Evolutionary conservation across 2,113 vertebrate genomes (phyloP).

Genomic region (Poecilia latipinna): DNA sequence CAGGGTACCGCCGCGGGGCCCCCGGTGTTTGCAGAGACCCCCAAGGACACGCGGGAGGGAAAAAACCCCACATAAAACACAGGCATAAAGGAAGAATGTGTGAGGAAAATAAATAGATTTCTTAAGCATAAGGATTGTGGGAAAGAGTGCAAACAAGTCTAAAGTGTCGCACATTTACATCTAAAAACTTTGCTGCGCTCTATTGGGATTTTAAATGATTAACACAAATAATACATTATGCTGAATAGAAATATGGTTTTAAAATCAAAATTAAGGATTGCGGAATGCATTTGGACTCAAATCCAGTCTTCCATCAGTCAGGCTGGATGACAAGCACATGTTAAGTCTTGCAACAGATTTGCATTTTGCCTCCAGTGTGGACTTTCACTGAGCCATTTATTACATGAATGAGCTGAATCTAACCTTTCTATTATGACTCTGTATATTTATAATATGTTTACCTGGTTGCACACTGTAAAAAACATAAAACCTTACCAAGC

Average conservation of each 20-base stretch:
- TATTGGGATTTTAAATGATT: neutral
- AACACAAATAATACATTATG: neutral
- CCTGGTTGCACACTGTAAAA: too few species aligned
- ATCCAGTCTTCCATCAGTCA: neutral
- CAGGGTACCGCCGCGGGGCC: constrained; percentile 27
- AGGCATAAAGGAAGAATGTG: neutral
- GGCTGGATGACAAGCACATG: neutral
- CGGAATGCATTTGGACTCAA: too few species aligned
- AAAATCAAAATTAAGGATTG: neutral
- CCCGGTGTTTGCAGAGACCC: constrained; percentile 34
- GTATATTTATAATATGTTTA: neutral
- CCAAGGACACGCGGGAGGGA: constrained; percentile 17
- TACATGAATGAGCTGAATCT: neutral
- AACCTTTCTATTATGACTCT: neutral
- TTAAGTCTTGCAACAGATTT: neutral
- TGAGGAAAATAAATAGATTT: constrained; percentile 21
- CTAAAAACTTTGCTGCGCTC: too few species aligned
- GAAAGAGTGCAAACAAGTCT: neutral
- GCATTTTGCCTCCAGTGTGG: neutral
- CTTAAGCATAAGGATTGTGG: constrained; percentile 1
- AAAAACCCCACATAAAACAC: neutral
- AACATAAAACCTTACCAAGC: too few species aligned
- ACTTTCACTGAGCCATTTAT: neutral
- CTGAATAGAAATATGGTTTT: neutral
- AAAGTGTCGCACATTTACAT: neutral